Evolutionary conservation across 2,113 vertebrate species (phyloP).

Genomic region (Chrysemys picta): DNA sequence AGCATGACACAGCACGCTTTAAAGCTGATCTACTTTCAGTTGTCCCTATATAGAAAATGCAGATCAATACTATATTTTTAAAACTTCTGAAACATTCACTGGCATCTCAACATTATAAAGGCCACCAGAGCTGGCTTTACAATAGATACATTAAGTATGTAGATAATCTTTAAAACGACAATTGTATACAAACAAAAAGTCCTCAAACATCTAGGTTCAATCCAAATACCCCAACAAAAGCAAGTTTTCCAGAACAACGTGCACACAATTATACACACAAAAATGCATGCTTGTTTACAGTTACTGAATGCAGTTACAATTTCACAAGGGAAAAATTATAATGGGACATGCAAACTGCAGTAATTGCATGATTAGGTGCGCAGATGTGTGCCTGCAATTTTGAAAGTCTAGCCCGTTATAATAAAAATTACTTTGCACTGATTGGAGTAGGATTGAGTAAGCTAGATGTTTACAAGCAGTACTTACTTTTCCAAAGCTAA

Average conservation of each 20-base stretch:
- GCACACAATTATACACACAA: not conserved
- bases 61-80: not conserved
- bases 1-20: not conserved
- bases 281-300: not conserved
- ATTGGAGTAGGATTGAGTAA: not conserved
- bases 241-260: not conserved
- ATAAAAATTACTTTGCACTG: not conserved
- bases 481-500: not conserved
- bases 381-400: not conserved
- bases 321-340: not conserved
- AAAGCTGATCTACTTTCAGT: not conserved
- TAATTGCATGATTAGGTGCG: not conserved
- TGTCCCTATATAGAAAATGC: not conserved
- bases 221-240: not conserved
- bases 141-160: not conserved
- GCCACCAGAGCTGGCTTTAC: not conserved
- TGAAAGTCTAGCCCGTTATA: not conserved
- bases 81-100: not conserved
- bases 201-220: not conserved
- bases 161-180: not conserved
- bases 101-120: not conserved
- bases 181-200: not conserved
- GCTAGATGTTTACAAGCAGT: not conserved
- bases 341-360: not conserved
- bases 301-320: accelerated